These are phyloP conservation scores for Nudaria mundana DNA, from an alignment of 2,888 invertebrate species.

Conservation along the genomic window DNA sequence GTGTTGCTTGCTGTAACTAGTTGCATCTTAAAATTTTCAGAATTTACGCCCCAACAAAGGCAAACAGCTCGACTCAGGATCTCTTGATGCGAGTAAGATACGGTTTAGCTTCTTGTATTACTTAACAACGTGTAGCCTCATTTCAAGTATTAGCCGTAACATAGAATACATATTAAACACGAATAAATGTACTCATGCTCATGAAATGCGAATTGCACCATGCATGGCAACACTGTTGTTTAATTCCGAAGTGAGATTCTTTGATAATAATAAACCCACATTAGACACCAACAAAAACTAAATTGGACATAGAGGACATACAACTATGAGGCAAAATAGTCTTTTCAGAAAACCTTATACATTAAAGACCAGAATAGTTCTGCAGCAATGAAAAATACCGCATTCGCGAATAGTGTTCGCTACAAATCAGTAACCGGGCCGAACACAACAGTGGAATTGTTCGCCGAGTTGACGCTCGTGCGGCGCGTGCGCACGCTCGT, in stretches of 20 bases:
- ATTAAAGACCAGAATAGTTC: conserved; percentile 58
- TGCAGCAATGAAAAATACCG: conserved; percentile 44
- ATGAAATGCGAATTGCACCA: conserved; percentile 1
- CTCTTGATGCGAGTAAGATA: too few species aligned
- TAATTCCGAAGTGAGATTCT: conserved; percentile 28
- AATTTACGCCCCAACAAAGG: too few species aligned
- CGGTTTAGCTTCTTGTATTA: background rate
- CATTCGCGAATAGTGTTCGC: conserved; percentile 55
- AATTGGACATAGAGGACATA: conserved; percentile 2
- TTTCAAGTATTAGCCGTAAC: too few species aligned
- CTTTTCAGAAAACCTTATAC: conserved; percentile 38
- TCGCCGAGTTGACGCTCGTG: conserved; percentile 61
- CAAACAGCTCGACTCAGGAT: too few species aligned
- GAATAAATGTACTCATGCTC: background rate
- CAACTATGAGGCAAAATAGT: conserved; percentile 12
- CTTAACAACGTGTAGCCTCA: too few species aligned
- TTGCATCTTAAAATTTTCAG: too few species aligned
- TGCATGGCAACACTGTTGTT: background rate
- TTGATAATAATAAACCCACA: conserved; percentile 3
- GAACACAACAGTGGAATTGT: conserved; percentile 74
- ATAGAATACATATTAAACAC: too few species aligned
- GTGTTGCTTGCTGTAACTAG: too few species aligned
- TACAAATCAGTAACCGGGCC: conserved; percentile 84
- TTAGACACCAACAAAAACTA: conserved; percentile 2
- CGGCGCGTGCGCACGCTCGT: conserved; percentile 50